Base-by-base conservation (phyloP, 2,113 vertebrate genomes). In the Prunella fulvescens region DNA sequence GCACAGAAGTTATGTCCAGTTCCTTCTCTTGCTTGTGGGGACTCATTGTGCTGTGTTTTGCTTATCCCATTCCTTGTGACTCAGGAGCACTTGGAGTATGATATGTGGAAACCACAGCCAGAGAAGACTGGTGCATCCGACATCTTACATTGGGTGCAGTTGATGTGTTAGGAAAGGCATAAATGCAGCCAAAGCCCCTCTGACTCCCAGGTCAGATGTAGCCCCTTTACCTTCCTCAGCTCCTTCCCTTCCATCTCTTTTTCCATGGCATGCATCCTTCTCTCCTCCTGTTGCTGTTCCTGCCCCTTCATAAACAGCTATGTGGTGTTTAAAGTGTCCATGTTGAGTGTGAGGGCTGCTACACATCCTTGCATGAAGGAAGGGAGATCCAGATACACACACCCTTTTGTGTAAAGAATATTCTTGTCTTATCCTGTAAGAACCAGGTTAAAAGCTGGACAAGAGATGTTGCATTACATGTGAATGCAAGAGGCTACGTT, bases 381-480 rank as follows among this genome's bases (percentile, higher is more conserved):
- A 15, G 14, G 20, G 22, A 61, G 16, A 48, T 37, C 28, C 2
- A 40, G 9, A 51, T 1, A 33, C 2, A 74, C 2, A 24, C 4
- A 14, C 4, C 4, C 5, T 70, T 9, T 26, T 53, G 29, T 23
- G 26, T 5, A 56, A 54, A 66, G 33, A 35, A 60, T 22, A 19
- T 33, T 7, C 6, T 73, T 42, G 37, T 39, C 33, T 72, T 58
- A 26, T 31, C 35, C 53, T 18, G 1, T 33, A 47, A 67, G 14
- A 77, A 51, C 25, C 10, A 39, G 70, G 14, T 20, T 53, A 29
- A 79, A 70, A 70, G 28, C 60, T 35, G 62, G 50, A 31, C 40
- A 19, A 2, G 13, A 33, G 60, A 33, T 0, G 1, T 45, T 42
- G 39, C 26, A 31, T 20, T 1, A 2, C n/a, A 53, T 18, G 40